phyloP scores from a whole-genome alignment of 1,140 invertebrate species.

The Pinna nobilis region DNA sequence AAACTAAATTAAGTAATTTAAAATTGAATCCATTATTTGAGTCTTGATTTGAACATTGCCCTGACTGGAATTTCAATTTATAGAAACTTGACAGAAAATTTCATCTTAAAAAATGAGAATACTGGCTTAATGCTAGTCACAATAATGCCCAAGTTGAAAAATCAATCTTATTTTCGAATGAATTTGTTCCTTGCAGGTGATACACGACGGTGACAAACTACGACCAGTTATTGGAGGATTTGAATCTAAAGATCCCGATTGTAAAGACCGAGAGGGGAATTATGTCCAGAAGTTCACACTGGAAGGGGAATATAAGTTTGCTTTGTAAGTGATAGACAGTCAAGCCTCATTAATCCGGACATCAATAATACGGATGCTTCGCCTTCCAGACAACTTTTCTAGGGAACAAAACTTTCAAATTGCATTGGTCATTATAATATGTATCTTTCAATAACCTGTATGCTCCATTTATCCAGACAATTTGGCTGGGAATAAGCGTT shows the following conservation, averaged over 20 bases:
- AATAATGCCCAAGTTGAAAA: background rate
- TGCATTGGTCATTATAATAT: too few species aligned
- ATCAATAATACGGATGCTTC: too few species aligned
- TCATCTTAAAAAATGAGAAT: background rate
- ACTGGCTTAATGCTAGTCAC: background rate
- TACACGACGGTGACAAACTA: slow-evolving; percentile 73
- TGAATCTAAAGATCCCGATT: slow-evolving; percentile 37
- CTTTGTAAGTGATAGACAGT: slow-evolving; percentile 66
- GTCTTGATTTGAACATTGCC: too few species aligned
- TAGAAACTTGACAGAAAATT: background rate
- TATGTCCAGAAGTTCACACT: slow-evolving; percentile 71
- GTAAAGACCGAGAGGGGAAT: slow-evolving; percentile 52
- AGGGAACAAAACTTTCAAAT: too few species aligned
- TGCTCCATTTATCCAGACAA: too few species aligned
- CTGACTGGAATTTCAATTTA: background rate
- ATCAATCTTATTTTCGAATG: background rate
- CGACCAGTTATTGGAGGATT: slow-evolving; percentile 73
- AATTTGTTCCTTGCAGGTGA: slow-evolving; percentile 60
- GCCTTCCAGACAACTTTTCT: too few species aligned
- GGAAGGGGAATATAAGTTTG: slow-evolving; percentile 74
- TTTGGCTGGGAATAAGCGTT: too few species aligned
- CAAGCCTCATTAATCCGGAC: too few species aligned
- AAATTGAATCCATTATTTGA: background rate
- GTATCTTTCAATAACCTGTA: too few species aligned
- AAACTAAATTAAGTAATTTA: background rate